Conservation (phyloP, 1,140 invertebrate species). For the Tetramorium simillimum region DNA sequence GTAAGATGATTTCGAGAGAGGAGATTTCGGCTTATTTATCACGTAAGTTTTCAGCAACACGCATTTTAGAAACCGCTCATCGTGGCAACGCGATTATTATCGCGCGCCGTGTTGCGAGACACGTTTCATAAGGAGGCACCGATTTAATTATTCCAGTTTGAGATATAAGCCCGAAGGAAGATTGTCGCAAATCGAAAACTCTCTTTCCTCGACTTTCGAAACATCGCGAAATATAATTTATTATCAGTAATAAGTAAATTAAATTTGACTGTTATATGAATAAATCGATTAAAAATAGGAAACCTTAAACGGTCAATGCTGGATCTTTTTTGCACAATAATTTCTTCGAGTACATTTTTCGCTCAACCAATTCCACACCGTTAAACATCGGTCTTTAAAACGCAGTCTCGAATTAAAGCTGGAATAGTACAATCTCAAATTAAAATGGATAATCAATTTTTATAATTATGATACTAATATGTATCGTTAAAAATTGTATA, state of each 20-base stretch:
- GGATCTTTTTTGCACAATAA: no score
- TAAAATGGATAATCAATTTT: no score
- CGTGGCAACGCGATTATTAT: slow-evolving; percentile 17
- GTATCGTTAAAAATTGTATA: no score
- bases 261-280: no score
- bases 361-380: no score
- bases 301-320: no score
- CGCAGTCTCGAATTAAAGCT: no score
- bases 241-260: background rate
- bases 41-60: slow-evolving; percentile 50
- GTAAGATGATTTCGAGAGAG: slow-evolving; percentile 3
- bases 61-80: slow-evolving; percentile 15
- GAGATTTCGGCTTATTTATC: slow-evolving; percentile 46
- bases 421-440: no score
- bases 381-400: no score
- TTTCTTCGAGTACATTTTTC: no score
- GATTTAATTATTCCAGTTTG: background rate
- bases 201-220: background rate
- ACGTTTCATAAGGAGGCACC: background rate
- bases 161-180: background rate
- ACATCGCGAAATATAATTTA: background rate
- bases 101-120: background rate
- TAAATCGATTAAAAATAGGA: no score
- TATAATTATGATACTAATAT: no score
- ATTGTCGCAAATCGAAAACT: background rate